Evolutionary conservation across 1,140 invertebrate species (phyloP).

Genomic region (Pomacea maculata): DNA sequence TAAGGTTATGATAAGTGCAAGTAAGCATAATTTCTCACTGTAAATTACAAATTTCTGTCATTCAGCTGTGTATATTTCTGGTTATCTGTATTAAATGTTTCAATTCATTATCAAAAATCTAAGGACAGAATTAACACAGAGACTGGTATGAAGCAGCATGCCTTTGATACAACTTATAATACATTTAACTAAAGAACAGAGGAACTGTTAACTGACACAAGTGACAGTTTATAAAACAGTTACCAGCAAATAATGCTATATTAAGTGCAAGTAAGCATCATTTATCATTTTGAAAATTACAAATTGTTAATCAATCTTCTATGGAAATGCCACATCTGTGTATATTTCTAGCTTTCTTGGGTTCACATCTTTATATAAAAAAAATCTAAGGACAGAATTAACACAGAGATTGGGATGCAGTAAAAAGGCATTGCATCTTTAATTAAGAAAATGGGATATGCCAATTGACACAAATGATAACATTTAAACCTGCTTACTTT

Average conservation of each 20-base stretch:
- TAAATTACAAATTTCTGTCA: too few relatives aligned
- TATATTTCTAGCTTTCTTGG: not conserved
- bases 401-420: constrained; percentile 39
- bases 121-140: not conserved
- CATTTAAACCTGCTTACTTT: too few relatives aligned
- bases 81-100: too few relatives aligned
- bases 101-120: not conserved
- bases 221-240: too few relatives aligned
- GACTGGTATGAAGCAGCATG: constrained; percentile 71
- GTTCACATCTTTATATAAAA: not conserved
- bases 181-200: constrained; percentile 49
- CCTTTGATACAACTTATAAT: constrained; percentile 73
- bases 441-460: constrained; percentile 71
- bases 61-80: too few relatives aligned
- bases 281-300: not conserved
- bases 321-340: not conserved
- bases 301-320: too few relatives aligned
- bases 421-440: constrained; percentile 83
- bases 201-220: too few relatives aligned
- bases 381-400: not conserved
- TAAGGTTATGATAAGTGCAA: too few relatives aligned
- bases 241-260: not conserved
- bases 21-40: too few relatives aligned
- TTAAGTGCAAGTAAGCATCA: not conserved
- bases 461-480: too few relatives aligned